A percentile compares a stretch with the other conserved stretches of the same genome.
These are phyloP conservation scores for Sandelia bainsii DNA, from an alignment of 2,797 vertebrate genomes.

Conservation along the genomic window DNA sequence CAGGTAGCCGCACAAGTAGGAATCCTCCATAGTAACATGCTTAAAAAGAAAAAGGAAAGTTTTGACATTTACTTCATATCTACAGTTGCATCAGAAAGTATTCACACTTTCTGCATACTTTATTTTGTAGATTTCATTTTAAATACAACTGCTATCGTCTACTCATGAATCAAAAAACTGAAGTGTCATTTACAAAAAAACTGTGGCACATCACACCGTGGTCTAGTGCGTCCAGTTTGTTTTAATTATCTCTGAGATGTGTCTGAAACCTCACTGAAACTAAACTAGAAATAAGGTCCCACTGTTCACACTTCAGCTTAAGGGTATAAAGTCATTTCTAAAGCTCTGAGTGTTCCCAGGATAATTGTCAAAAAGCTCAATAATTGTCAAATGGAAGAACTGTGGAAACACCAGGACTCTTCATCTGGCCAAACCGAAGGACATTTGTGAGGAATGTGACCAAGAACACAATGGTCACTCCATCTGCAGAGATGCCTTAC, in stretches of 20 bases:
- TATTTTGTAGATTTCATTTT: no score
- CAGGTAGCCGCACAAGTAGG: constrained; percentile 97
- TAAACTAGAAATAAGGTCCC: neutral
- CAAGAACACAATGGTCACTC: neutral
- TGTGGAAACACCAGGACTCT: neutral
- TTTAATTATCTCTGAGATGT: neutral
- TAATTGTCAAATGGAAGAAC: no score
- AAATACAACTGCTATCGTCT: no score
- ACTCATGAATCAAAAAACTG: no score
- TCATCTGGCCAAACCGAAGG: neutral
- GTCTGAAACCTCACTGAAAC: neutral
- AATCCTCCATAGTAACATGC: constrained; percentile 98
- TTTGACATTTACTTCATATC: neutral
- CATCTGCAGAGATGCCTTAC: no score
- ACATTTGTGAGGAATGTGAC: neutral
- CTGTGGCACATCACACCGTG: no score
- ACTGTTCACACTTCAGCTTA: neutral
- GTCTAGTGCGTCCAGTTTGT: no score
- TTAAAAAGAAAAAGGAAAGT: constrained; percentile 60
- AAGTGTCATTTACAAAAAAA: no score
- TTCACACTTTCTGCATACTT: neutral
- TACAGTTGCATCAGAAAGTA: neutral
- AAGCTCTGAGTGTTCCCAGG: neutral
- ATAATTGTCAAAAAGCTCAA: no score
- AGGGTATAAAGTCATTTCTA: no score